A percentile compares a stretch with the other conserved stretches of the same genome.
Conservation (phyloP, 2,113 vertebrate genomes). For the Antechinus flavipes region DNA sequence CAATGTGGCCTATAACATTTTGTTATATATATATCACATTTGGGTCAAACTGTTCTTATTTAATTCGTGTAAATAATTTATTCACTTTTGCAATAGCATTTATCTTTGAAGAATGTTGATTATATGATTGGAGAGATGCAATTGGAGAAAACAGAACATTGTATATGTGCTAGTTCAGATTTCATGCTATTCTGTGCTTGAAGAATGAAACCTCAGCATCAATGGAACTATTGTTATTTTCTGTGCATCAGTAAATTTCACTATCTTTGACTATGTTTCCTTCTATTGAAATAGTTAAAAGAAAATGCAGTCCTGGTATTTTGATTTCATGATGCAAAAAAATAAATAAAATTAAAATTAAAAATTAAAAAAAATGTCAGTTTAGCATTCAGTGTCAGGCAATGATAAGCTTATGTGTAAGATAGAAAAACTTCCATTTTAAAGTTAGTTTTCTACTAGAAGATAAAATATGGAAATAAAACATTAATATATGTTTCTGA, state of each 20-base stretch:
- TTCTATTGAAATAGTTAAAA: constrained; percentile 43
- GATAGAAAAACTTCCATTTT: constrained; percentile 55
- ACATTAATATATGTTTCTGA: constrained; percentile 42
- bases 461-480: constrained; percentile 70
- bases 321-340: constrained; percentile 51
- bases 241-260: constrained; percentile 55
- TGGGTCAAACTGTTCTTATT: not conserved
- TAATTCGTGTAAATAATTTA: constrained; percentile 6
- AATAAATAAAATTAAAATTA: no score
- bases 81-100: not conserved
- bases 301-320: constrained; percentile 41
- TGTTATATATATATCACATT: not conserved
- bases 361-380: not conserved
- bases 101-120: not conserved
- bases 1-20: not conserved
- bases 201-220: not conserved
- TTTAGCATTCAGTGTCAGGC: constrained; percentile 14
- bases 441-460: constrained; percentile 73
- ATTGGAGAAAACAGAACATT: not conserved
- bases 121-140: not conserved
- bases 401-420: not conserved
- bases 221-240: constrained; percentile 8
- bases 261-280: constrained; percentile 41
- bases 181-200: not conserved
- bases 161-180: not conserved